phyloP scores from a whole-genome alignment of 2,797 vertebrate species.

The Malurus leucopterus region DNA sequence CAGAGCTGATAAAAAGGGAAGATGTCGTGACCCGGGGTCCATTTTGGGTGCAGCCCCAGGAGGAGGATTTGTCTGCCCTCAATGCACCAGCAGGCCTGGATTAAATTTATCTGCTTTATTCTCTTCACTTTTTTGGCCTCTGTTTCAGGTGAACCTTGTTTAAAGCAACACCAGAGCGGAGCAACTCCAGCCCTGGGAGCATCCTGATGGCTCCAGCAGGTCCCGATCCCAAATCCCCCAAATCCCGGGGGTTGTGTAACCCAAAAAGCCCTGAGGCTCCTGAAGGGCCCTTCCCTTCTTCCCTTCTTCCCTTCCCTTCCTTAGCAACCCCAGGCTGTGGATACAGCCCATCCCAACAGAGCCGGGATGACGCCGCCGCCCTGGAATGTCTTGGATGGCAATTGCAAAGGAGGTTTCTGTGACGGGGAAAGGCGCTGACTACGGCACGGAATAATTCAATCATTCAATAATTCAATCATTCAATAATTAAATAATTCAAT shows the following conservation, averaged over 20 bases:
- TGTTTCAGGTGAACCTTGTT: too few species aligned
- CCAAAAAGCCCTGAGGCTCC: too few species aligned
- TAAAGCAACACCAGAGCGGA: not conserved
- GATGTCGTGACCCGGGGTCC: too few species aligned
- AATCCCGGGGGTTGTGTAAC: too few species aligned
- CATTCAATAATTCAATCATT: not conserved
- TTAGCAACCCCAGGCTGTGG: not conserved
- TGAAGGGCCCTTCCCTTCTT: too few species aligned
- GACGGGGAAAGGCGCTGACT: not conserved
- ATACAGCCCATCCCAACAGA: not conserved
- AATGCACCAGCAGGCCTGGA: too few species aligned
- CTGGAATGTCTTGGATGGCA: slow-evolving; percentile 30
- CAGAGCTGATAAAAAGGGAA: too few species aligned
- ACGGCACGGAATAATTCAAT: not conserved
- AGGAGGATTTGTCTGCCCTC: too few species aligned
- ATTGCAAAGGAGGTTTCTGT: not conserved
- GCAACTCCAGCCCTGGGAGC: not conserved
- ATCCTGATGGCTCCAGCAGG: not conserved
- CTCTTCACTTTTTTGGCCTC: too few species aligned
- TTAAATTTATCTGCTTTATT: too few species aligned
- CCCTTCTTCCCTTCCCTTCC: too few species aligned
- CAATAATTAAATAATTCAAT: not conserved
- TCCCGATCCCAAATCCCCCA: not conserved
- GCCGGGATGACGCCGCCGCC: not conserved
- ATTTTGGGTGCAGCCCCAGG: too few species aligned